Percentiles rank a stretch among this genome's conserved stretches.
phyloP scores from a whole-genome alignment of 2,113 vertebrate genomes.

The Nannospalax galili region DNA sequence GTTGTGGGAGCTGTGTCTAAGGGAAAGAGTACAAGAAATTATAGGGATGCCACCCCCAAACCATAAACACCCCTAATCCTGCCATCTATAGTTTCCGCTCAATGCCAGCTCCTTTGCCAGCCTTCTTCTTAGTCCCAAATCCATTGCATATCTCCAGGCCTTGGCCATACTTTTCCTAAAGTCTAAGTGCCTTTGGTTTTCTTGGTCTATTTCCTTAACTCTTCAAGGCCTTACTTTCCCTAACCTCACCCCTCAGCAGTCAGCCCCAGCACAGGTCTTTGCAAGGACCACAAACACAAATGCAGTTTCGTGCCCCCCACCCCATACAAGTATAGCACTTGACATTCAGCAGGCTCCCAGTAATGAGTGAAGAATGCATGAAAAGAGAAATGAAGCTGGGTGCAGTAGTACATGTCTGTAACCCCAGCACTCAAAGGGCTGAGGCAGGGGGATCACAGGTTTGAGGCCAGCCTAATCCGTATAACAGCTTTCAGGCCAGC shows the following conservation, averaged over 20 bases:
- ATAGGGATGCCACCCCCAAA: not conserved
- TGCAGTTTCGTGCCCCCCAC: not conserved
- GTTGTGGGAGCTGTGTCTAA: slow-evolving; percentile 83
- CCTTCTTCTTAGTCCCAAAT: not conserved
- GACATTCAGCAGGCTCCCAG: not conserved
- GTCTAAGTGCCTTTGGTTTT: too few relatives aligned
- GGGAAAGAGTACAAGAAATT: not conserved
- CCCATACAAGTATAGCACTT: too few relatives aligned
- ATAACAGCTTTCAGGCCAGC: not conserved
- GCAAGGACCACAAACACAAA: not conserved
- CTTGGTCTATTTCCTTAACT: not conserved
- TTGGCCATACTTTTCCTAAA: not conserved
- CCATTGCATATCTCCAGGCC: not conserved
- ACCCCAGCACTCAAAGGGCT: not conserved
- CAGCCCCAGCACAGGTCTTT: not conserved
- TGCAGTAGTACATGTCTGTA: not conserved
- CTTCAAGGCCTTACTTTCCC: not conserved
- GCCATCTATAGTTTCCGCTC: not conserved
- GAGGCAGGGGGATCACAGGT: not conserved
- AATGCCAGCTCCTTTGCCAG: not conserved
- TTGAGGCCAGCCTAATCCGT: not conserved
- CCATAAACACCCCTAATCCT: not conserved
- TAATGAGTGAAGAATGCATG: too few relatives aligned
- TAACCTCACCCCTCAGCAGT: not conserved
- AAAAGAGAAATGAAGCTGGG: not conserved